Conservation (phyloP, 2,113 vertebrate genomes). For the Pachyramphus minor region DNA sequence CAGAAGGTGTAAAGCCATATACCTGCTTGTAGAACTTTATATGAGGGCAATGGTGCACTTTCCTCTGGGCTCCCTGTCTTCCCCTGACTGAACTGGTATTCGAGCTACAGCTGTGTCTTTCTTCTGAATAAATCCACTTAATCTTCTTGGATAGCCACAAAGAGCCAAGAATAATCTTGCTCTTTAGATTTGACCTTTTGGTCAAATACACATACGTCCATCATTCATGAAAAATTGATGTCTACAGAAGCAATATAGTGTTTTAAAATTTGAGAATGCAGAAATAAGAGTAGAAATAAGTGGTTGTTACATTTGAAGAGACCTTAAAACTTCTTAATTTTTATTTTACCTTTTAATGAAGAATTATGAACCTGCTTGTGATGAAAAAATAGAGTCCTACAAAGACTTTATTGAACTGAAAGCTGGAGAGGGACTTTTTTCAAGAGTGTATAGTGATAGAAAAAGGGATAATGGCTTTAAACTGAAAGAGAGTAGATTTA, state of each 20-base stretch:
- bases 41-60: background rate
- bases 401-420: background rate
- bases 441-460: background rate
- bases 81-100: background rate
- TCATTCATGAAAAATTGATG: background rate
- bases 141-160: background rate
- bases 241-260: background rate
- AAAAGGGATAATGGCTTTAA: background rate
- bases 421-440: background rate
- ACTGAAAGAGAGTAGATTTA: background rate
- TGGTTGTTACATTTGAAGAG: background rate
- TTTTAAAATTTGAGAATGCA: background rate
- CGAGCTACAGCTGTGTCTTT: background rate
- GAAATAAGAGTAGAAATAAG: background rate
- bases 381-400: background rate
- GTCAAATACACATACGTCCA: background rate
- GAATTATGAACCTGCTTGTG: background rate
- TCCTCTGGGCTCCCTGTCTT: background rate
- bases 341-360: background rate
- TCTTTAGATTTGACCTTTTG: background rate
- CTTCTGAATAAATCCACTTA: background rate
- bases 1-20: fast-evolving
- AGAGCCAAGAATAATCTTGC: background rate
- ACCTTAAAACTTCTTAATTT: background rate
- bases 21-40: background rate